phyloP scores from a whole-genome alignment of 2,113 vertebrate species.

The Gymnorhina tibicen region DNA sequence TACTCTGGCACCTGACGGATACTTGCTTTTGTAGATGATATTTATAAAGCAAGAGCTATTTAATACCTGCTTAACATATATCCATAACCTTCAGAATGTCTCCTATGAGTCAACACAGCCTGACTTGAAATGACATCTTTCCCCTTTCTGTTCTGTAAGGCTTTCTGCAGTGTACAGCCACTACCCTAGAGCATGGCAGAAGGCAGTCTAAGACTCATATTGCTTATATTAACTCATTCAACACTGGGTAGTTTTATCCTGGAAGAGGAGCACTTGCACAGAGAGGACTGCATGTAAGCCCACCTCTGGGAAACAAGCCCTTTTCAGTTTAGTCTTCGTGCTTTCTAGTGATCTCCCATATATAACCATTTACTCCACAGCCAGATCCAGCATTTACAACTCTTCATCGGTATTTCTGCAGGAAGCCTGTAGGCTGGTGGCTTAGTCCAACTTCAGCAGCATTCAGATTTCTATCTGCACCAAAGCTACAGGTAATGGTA shows the following conservation, averaged over 20 bases:
- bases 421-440: background rate
- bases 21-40: background rate
- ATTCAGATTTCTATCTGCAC: background rate
- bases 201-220: background rate
- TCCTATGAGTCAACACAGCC: background rate
- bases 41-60: constrained; percentile 14
- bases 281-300: background rate
- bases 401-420: fast-evolving
- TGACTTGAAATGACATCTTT: background rate
- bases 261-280: background rate
- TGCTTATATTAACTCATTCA: background rate
- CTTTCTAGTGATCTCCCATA: background rate
- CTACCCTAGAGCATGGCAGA: background rate
- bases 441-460: background rate
- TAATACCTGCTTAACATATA: constrained; percentile 27
- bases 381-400: background rate
- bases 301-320: background rate
- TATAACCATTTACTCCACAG: background rate
- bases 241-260: background rate
- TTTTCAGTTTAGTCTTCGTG: background rate
- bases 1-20: background rate
- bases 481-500: background rate
- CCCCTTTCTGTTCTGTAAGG: background rate
- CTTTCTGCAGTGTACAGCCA: background rate
- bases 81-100: background rate